These are phyloP conservation scores for Tethea ocularis DNA, from an alignment of 2,888 invertebrate species.

Conservation along the genomic window DNA sequence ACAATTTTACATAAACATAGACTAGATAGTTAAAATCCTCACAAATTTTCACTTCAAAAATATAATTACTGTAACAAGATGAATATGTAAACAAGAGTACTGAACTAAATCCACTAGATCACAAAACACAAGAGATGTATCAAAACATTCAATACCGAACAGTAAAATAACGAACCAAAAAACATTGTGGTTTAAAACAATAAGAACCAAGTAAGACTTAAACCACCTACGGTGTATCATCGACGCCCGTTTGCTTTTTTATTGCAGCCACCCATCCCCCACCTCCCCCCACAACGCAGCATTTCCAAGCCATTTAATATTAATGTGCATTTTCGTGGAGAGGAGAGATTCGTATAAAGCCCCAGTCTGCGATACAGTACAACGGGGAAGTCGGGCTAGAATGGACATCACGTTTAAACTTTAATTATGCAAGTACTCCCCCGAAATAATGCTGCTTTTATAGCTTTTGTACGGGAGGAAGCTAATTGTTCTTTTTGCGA, in stretches of 20 bases:
- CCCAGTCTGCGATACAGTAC: conserved; percentile 76
- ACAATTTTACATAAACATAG: too few species aligned
- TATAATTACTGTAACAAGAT: too few species aligned
- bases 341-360: conserved; percentile 81
- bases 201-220: conserved; percentile 58
- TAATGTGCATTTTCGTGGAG: conserved; percentile 85
- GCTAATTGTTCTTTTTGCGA: conserved; percentile 27
- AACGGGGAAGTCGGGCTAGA: conserved; percentile 63
- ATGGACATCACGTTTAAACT: conserved; percentile 74
- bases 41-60: too few species aligned
- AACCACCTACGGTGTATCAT: conserved; percentile 69
- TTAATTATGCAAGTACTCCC: conserved; percentile 63
- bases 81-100: neutral
- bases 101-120: neutral
- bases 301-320: conserved; percentile 85
- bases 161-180: conserved; percentile 21
- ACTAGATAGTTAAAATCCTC: too few species aligned
- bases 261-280: conserved; percentile 62
- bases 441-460: conserved; percentile 46
- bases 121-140: neutral
- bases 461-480: conserved; percentile 41
- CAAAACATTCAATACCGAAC: neutral
- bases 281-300: conserved; percentile 70
- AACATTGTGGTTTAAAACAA: conserved; percentile 36
- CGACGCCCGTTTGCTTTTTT: conserved; percentile 74